phyloP scores from a whole-genome alignment of 2,113 vertebrate genomes.

The Malurus cyaneus region DNA sequence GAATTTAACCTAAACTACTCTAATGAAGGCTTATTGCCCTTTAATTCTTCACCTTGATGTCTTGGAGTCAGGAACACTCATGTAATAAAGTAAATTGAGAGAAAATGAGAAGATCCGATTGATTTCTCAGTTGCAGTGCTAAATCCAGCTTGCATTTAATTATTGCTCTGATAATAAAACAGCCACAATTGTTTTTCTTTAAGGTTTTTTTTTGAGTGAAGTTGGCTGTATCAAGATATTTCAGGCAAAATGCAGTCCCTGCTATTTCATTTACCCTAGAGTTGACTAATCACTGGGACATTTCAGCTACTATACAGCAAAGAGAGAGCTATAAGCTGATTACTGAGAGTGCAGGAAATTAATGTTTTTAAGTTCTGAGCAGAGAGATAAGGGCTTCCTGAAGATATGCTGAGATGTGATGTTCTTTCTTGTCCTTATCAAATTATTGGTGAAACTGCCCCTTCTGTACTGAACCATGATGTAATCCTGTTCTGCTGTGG shows the following conservation, averaged over 20 bases:
- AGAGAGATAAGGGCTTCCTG: conserved; percentile 16
- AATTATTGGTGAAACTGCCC: not conserved
- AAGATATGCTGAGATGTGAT: not conserved
- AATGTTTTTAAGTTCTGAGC: conserved; percentile 5
- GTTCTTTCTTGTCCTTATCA: not conserved
- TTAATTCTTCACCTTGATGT: not conserved
- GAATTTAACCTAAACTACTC: not conserved
- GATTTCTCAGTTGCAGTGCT: not conserved
- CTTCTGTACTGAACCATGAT: not conserved
- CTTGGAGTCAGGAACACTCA: not conserved
- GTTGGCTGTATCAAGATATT: conserved; percentile 29
- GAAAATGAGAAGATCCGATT: not conserved
- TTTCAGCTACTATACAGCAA: not conserved
- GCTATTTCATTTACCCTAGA: not conserved
- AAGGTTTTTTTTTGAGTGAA: not conserved
- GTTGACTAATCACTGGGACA: not conserved
- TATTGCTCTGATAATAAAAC: not conserved
- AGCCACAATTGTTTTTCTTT: not conserved
- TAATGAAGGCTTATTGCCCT: not conserved
- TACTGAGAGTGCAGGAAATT: not conserved
- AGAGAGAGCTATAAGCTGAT: conserved; percentile 24
- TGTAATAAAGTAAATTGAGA: not conserved
- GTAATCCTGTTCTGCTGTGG: not conserved
- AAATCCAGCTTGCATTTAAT: conserved; percentile 2
- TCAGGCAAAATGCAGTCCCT: not conserved